Conservation (phyloP, 1,140 invertebrate genomes). For the Tribolium castaneum region DNA sequence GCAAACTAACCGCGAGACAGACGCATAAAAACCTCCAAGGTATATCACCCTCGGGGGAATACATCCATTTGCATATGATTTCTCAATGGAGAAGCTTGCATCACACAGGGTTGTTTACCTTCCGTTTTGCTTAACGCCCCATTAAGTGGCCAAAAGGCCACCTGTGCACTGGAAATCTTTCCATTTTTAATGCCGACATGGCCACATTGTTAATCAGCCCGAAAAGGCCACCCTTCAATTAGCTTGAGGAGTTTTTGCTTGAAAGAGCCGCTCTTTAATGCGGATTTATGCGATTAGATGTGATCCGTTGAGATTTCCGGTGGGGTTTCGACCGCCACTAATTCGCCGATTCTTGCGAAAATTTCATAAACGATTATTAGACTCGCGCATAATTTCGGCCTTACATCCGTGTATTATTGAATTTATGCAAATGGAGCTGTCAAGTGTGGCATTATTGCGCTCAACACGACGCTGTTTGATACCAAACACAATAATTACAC, state of each 20-base stretch:
- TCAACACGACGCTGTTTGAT: background rate
- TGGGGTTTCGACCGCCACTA: background rate
- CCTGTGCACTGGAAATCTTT: constrained; percentile 6
- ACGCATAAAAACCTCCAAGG: constrained; percentile 24
- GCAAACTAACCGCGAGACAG: constrained; percentile 18
- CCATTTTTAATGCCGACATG: background rate
- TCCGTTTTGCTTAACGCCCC: constrained; percentile 6
- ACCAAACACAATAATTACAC: constrained; percentile 13
- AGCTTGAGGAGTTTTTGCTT: constrained; percentile 5
- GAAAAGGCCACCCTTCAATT: background rate
- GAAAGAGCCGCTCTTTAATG: constrained; percentile 1
- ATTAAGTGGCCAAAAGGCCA: constrained; percentile 8
- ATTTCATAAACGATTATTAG: constrained; percentile 19
- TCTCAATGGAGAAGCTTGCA: constrained; percentile 26
- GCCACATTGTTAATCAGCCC: background rate
- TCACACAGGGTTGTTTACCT: constrained; percentile 27
- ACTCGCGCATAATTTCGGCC: background rate
- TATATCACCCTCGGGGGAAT: constrained; percentile 21
- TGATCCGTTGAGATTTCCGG: constrained; percentile 13
- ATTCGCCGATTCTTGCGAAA: background rate
- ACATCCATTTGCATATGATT: constrained; percentile 32
- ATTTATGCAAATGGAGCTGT: constrained; percentile 25
- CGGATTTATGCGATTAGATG: constrained; percentile 9
- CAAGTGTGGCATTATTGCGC: constrained; percentile 14
- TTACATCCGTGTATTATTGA: background rate